These are phyloP conservation scores for Agelastica alni DNA, from an alignment of 2,888 invertebrate genomes.

Conservation along the genomic window DNA sequence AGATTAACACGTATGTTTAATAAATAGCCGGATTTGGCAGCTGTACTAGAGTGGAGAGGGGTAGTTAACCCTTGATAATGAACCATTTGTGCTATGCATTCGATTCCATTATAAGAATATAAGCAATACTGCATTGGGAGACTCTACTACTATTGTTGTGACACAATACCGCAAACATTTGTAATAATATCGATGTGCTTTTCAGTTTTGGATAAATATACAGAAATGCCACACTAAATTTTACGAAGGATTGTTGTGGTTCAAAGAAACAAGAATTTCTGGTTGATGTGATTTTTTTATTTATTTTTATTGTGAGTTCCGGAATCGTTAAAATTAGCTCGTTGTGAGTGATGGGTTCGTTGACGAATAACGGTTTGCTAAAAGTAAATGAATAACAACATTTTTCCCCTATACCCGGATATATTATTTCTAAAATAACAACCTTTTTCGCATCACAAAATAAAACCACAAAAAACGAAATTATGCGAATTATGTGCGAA, in stretches of 20 bases:
- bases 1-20: constrained; percentile 61
- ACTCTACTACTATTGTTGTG: constrained; percentile 52
- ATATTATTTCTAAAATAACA: too few relatives aligned
- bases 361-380: background rate
- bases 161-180: constrained; percentile 58
- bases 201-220: constrained; percentile 52
- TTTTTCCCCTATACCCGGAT: background rate
- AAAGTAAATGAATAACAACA: background rate
- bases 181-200: constrained; percentile 60
- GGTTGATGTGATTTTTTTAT: constrained; percentile 18
- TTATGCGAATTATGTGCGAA: too few relatives aligned
- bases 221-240: constrained; percentile 36
- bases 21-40: constrained; percentile 59
- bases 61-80: constrained; percentile 46
- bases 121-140: constrained; percentile 29
- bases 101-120: background rate
- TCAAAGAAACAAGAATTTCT: constrained; percentile 26
- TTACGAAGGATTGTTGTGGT: constrained; percentile 39
- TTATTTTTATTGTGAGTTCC: constrained; percentile 20
- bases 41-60: constrained; percentile 53
- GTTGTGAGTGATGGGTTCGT: background rate
- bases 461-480: too few relatives aligned
- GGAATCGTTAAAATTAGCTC: background rate
- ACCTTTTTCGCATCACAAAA: too few relatives aligned
- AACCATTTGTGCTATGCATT: constrained; percentile 22